phyloP scores from a whole-genome alignment of 2,113 vertebrate genomes.

The Limnothrissa miodon region DNA sequence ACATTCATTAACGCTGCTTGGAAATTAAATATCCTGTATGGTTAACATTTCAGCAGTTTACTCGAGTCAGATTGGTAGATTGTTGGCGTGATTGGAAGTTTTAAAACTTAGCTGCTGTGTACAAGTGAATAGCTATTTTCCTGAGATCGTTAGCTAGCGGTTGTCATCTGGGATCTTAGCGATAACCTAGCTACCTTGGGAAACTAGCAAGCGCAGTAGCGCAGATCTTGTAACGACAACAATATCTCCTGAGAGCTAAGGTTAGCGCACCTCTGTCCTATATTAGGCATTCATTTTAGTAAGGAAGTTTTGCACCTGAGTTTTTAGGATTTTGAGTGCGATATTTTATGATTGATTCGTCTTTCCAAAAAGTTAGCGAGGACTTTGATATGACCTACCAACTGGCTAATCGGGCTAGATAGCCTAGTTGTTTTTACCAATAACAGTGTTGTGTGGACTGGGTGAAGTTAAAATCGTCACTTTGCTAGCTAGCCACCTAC shows the following conservation, averaged over 20 bases:
- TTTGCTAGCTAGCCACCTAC: slow-evolving; percentile 17
- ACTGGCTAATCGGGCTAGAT: slow-evolving; percentile 3
- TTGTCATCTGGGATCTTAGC: background rate
- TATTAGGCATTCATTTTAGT: background rate
- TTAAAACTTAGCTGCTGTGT: background rate
- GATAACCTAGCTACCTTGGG: background rate
- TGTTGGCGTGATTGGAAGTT: background rate
- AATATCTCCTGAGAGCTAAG: background rate
- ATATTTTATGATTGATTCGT: background rate
- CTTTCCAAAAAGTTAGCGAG: background rate
- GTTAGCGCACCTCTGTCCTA: background rate
- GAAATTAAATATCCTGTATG: background rate
- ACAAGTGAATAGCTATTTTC: slow-evolving; percentile 5
- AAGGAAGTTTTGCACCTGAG: background rate
- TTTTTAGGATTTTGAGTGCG: background rate
- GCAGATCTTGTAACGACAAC: background rate
- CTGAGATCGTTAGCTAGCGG: background rate
- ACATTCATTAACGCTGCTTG: background rate
- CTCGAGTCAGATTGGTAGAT: background rate
- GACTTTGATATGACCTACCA: slow-evolving; percentile 16
- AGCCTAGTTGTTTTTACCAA: slow-evolving; percentile 19
- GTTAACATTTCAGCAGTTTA: background rate
- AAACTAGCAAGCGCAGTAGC: background rate
- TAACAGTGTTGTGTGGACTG: background rate
- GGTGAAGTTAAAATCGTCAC: slow-evolving; percentile 1